Conservation (phyloP, 1,140 invertebrate genomes). For the Macrostomum lignano region DNA sequence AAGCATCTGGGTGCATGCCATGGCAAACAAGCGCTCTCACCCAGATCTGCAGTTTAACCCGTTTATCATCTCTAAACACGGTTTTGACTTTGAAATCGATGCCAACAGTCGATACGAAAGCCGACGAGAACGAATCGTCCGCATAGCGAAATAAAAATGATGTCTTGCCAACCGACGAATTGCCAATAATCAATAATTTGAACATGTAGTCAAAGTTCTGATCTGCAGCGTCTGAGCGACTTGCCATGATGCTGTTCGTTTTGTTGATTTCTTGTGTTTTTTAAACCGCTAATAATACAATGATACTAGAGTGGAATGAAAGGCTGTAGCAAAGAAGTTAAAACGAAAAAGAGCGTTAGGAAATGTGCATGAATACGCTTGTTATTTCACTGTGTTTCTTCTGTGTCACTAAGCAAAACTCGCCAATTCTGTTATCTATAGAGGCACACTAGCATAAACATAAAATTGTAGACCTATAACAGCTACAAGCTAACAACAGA, state of each 20-base stretch:
- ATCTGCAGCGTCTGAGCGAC: constrained; percentile 1
- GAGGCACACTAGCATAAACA: no score
- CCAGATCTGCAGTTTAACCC: constrained; percentile 76
- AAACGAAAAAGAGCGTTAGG: no score
- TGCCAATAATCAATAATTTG: constrained; percentile 92
- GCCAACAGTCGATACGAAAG: constrained; percentile 92
- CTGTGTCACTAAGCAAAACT: no score
- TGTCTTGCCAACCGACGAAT: constrained; percentile 93
- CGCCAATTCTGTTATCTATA: no score
- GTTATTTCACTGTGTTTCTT: no score
- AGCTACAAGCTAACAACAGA: no score
- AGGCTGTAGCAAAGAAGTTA: no score
- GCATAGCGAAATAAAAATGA: constrained; percentile 97
- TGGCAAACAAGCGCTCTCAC: constrained; percentile 15
- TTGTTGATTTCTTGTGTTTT: constrained; percentile 1
- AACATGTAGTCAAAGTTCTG: constrained; percentile 68
- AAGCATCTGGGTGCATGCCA: no score
- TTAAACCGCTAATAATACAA: no score
- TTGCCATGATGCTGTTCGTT: neutral
- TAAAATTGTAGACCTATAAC: no score
- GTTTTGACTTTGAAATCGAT: constrained; percentile 99
- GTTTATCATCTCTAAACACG: constrained; percentile 77
- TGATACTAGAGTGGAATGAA: no score
- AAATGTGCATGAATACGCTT: no score
- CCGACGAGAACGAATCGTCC: constrained; percentile 94